These are phyloP conservation scores for Coregonus clupeaformis DNA, from an alignment of 2,113 vertebrate species.

Conservation along the genomic window DNA sequence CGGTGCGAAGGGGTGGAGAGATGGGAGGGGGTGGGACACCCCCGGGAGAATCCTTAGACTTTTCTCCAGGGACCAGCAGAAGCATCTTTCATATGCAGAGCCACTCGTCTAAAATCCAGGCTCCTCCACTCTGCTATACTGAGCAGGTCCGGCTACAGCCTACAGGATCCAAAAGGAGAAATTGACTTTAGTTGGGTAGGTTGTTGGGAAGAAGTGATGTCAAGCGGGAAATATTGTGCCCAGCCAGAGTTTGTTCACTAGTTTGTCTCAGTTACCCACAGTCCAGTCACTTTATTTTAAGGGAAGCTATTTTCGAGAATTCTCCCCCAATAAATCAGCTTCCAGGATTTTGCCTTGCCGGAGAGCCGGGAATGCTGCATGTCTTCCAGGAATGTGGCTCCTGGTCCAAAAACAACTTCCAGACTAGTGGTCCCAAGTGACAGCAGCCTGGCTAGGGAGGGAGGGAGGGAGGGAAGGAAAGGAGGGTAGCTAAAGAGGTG, in stretches of 20 bases:
- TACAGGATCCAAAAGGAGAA: too few relatives aligned
- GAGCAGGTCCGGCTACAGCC: too few relatives aligned
- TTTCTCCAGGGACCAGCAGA: too few relatives aligned
- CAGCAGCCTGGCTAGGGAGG: constrained; percentile 27
- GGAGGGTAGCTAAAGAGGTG: not conserved
- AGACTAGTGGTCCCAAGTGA: constrained; percentile 38
- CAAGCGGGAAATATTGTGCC: constrained; percentile 56
- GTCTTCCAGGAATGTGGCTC: constrained; percentile 66
- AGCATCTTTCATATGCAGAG: too few relatives aligned
- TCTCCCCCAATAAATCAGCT: not conserved
- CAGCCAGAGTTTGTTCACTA: constrained; percentile 17
- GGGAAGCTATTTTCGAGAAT: too few relatives aligned
- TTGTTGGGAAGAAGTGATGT: constrained; percentile 48
- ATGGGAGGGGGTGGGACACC: too few relatives aligned
- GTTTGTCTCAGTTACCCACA: too few relatives aligned
- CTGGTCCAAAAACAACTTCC: constrained; percentile 68
- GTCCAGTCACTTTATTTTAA: too few relatives aligned
- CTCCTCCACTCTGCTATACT: too few relatives aligned
- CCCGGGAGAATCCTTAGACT: too few relatives aligned
- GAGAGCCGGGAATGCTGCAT: constrained; percentile 64
- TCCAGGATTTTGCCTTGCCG: constrained; percentile 26
- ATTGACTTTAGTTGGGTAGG: too few relatives aligned
- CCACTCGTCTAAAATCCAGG: too few relatives aligned
- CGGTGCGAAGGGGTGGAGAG: not conserved
- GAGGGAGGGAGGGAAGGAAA: not conserved